Conservation (phyloP, 92 coral and sea anemone genomes). For the Micromussa lordhowensis region DNA sequence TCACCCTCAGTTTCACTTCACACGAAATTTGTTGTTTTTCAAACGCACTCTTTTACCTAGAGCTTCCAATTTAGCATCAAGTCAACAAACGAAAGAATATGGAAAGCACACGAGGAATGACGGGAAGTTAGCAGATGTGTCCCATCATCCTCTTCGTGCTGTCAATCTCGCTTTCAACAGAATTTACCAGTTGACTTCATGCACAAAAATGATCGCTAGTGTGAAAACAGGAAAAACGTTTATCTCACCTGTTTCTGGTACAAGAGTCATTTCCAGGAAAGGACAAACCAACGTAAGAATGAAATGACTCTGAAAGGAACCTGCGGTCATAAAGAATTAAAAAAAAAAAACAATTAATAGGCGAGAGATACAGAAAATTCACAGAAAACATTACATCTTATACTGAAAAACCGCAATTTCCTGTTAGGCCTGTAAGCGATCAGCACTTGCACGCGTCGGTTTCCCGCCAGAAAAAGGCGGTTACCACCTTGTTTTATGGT, state of each 20-base stretch:
- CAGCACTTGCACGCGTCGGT: not conserved
- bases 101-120: not conserved
- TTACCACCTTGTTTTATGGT: not conserved
- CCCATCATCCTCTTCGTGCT: not conserved
- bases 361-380: not conserved
- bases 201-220: not conserved
- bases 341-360: not conserved
- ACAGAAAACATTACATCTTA: not conserved
- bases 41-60: not conserved
- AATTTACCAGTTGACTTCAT: not conserved
- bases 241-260: conserved; percentile 86
- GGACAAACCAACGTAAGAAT: conserved; percentile 93
- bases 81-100: not conserved
- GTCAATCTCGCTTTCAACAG: not conserved
- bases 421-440: not conserved
- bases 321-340: conserved; percentile 45
- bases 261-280: conserved; percentile 93
- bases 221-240: not conserved
- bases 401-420: not conserved
- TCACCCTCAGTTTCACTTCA: not conserved
- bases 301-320: conserved; percentile 81
- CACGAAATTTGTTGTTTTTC: not conserved
- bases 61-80: not conserved
- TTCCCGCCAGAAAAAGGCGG: not conserved
- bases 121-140: not conserved